Evolutionary conservation across 2,113 vertebrate genomes (phyloP).

Genomic region (Naja naja): DNA sequence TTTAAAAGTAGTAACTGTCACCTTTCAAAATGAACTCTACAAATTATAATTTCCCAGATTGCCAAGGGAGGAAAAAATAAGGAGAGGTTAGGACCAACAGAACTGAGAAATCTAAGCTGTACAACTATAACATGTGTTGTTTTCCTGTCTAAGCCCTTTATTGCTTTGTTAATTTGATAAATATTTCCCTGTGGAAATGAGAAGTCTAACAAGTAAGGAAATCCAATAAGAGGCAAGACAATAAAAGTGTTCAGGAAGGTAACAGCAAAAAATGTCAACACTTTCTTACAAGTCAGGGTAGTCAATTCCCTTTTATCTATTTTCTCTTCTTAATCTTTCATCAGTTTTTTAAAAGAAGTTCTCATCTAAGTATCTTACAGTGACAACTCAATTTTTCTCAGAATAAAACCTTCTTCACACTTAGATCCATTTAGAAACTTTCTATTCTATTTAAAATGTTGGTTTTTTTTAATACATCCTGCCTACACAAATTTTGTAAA

Average conservation of each 20-base stretch:
- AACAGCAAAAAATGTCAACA: not conserved
- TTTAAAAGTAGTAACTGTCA: not conserved
- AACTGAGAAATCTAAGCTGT: not conserved
- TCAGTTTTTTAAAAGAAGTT: not conserved
- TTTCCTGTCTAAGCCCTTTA: constrained; percentile 26
- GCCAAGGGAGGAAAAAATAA: not conserved
- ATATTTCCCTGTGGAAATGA: constrained; percentile 19
- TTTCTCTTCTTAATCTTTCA: constrained; percentile 5
- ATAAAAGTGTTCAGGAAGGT: constrained; percentile 14
- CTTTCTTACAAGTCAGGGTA: accelerated
- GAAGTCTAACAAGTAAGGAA: constrained; percentile 23
- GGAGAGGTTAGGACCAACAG: constrained; percentile 9
- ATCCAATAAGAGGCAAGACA: constrained; percentile 2
- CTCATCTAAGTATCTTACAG: not conserved
- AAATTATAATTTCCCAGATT: constrained; percentile 5
- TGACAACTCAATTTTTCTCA: not conserved
- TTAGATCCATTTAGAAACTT: constrained; percentile 8
- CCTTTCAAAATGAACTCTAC: not conserved
- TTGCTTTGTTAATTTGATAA: constrained; percentile 25
- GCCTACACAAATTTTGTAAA: not conserved
- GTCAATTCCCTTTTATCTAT: not conserved
- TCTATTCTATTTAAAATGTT: not conserved
- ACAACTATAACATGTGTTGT: not conserved
- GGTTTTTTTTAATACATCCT: not conserved
- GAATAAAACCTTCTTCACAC: not conserved